Percentiles rank a stretch among this genome's conserved stretches.
phyloP scores from a whole-genome alignment of 1,140 invertebrate species.

The Brevipalpus yothersi region DNA sequence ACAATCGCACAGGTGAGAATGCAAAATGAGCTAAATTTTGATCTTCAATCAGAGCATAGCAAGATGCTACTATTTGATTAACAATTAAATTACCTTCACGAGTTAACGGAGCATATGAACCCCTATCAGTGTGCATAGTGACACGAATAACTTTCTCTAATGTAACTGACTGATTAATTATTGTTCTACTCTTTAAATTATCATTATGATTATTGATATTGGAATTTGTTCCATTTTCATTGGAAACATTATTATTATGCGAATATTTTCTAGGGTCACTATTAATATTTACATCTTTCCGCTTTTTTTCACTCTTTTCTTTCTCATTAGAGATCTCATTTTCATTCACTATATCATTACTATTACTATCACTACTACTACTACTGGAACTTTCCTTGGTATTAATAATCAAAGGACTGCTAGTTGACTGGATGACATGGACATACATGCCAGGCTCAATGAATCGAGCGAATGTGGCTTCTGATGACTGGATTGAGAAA shows the following conservation, averaged over 20 bases:
- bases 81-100: slow-evolving; percentile 60
- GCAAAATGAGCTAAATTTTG: slow-evolving; percentile 56
- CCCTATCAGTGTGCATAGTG: slow-evolving; percentile 29
- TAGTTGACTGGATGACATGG: slow-evolving; percentile 16
- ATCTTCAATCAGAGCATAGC: slow-evolving; percentile 69
- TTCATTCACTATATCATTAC: too few relatives aligned
- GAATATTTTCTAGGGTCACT: too few relatives aligned
- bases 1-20: slow-evolving; percentile 45
- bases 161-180: too few relatives aligned
- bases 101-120: slow-evolving; percentile 75
- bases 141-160: slow-evolving; percentile 30
- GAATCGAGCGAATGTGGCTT: slow-evolving; percentile 30
- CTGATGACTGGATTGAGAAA: background rate
- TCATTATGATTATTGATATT: too few relatives aligned
- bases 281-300: too few relatives aligned
- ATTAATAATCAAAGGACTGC: background rate
- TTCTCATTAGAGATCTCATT: too few relatives aligned
- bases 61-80: slow-evolving; percentile 68
- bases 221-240: too few relatives aligned
- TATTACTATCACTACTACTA: too few relatives aligned
- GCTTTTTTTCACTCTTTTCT: too few relatives aligned
- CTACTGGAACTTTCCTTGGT: background rate
- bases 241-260: too few relatives aligned
- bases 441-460: slow-evolving; percentile 27
- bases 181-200: too few relatives aligned